phyloP scores from a whole-genome alignment of 2,113 vertebrate species.

The Trematocara marginatum region DNA sequence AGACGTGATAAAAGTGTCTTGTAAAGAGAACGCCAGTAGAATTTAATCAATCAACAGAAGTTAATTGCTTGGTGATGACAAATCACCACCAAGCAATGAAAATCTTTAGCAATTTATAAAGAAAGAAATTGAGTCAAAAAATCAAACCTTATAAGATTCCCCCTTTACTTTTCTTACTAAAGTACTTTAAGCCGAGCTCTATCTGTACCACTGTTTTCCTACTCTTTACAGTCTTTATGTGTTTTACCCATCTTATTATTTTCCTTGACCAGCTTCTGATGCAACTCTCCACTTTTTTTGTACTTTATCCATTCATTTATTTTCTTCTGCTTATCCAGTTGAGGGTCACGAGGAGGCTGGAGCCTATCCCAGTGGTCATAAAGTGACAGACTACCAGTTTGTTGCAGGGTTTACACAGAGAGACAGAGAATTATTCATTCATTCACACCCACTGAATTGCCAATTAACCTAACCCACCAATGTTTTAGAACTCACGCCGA shows the following conservation, averaged over 20 bases:
- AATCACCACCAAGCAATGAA: not conserved
- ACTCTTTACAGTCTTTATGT: not conserved
- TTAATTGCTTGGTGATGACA: not conserved
- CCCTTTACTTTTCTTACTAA: not conserved
- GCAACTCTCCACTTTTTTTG: not conserved
- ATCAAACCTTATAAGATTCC: not conserved
- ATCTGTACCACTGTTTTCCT: not conserved
- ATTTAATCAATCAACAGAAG: not conserved
- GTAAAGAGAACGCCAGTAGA: not conserved
- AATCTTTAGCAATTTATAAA: not conserved
- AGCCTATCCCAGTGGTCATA: not conserved
- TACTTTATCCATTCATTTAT: not conserved
- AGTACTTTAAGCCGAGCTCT: not conserved
- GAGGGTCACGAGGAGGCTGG: not conserved
- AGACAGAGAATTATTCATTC: not conserved
- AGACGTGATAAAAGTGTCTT: not conserved
- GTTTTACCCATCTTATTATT: not conserved
- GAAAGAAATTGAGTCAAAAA: not conserved
- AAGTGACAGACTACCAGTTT: not conserved
- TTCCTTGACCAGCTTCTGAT: not conserved
- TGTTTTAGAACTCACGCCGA: not conserved
- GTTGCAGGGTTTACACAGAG: not conserved
- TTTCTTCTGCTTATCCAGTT: not conserved
- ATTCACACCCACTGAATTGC: not conserved
- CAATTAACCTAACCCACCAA: not conserved